Percentiles rank a stretch among this genome's conserved stretches.
These are phyloP conservation scores for Pseudotriccus pelzelni DNA, from an alignment of 2,797 vertebrate species.

Conservation along the genomic window DNA sequence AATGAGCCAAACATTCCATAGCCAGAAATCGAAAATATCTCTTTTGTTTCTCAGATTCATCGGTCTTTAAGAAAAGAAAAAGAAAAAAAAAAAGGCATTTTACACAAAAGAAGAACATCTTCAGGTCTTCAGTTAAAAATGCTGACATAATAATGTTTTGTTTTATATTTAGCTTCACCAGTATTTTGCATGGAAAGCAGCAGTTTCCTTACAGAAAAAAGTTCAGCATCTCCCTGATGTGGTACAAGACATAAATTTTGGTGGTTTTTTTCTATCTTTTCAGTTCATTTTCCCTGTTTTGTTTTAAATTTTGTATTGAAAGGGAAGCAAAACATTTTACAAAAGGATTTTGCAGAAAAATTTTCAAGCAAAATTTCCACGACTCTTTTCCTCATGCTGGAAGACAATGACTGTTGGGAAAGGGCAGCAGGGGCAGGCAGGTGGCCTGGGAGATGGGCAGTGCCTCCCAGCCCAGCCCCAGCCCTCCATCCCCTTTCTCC, in stretches of 20 bases:
- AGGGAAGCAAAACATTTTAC: neutral
- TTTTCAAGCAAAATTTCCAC: neutral
- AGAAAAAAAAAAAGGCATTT: neutral
- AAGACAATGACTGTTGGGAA: fast-evolving
- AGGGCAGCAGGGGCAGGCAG: neutral
- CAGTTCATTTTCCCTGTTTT: neutral
- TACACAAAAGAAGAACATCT: neutral
- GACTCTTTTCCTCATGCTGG: fast-evolving
- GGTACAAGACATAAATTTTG: neutral
- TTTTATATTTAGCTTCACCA: neutral
- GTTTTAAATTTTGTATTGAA: neutral
- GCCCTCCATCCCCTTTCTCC: fast-evolving
- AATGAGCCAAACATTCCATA: neutral
- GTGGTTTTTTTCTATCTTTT: neutral
- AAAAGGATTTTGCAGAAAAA: neutral
- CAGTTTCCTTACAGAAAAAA: neutral
- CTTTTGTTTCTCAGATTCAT: neutral
- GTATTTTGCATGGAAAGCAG: neutral
- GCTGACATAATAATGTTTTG: neutral
- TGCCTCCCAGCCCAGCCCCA: fast-evolving
- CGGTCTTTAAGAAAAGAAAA: neutral
- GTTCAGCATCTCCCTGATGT: neutral
- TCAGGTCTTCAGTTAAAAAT: neutral
- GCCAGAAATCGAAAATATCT: neutral
- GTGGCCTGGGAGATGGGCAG: fast-evolving